phyloP scores from a whole-genome alignment of 2,113 vertebrate species.

The Hippoglossus stenolepis region DNA sequence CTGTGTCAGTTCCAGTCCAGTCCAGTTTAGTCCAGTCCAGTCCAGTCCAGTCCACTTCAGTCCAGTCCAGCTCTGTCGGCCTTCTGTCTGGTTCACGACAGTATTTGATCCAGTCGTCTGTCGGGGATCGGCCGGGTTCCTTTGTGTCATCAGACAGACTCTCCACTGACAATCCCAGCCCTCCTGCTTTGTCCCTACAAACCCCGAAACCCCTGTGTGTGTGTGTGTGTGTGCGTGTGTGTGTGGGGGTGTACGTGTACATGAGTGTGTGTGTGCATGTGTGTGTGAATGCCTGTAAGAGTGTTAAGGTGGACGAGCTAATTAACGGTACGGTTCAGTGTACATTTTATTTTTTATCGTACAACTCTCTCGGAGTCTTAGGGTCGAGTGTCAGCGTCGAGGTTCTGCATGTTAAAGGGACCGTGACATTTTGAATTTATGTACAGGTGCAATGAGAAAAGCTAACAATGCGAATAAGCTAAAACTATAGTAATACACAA shows the following conservation, averaged over 20 bases:
- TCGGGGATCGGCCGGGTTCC: conserved; percentile 39
- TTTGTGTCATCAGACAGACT: conserved; percentile 53
- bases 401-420: conserved; percentile 19
- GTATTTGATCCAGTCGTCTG: not conserved
- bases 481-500: not conserved
- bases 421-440: conserved; percentile 15
- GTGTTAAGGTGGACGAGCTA: not conserved
- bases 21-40: no score
- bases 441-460: conserved; percentile 57
- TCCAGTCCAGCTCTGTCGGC: not conserved
- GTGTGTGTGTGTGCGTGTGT: conserved; percentile 38
- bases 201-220: conserved; percentile 29
- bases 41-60: not conserved
- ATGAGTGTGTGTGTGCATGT: not conserved
- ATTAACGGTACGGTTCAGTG: conserved; percentile 27
- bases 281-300: conserved; percentile 8
- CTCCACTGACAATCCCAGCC: conserved; percentile 69
- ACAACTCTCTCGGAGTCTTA: conserved; percentile 9
- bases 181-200: conserved; percentile 2
- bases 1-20: no score
- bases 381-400: not conserved
- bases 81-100: not conserved
- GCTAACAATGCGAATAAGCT: conserved; percentile 38
- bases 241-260: conserved; percentile 7
- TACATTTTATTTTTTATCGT: conserved; percentile 1